Evolutionary conservation across 1,140 invertebrate genomes (phyloP), one percentile per base, ranked within the genome.

Genomic region (Propsilocerus akamusi): DNA sequence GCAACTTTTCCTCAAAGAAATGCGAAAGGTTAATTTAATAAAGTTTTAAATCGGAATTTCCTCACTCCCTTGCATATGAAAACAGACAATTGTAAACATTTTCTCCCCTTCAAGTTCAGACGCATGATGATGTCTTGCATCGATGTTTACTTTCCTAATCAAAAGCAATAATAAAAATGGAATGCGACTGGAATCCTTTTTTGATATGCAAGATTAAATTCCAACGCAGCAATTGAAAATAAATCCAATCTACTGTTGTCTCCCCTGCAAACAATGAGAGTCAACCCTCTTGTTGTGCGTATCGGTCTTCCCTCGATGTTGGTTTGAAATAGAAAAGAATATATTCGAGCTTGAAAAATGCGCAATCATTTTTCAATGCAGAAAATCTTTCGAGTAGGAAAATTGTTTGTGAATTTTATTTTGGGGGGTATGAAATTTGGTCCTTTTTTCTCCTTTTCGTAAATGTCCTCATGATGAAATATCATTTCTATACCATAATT

Each of bases 141-240:
- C 17, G 14, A 41, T 41, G 34, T 41, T 41, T 41, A 41, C 22
- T 41, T 20, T n/a, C 22, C 34, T 41, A 41, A 41, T 41, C 34
- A 41, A 41, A 41, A 20, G 14, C 22, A 41, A 41, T 41, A 41
- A 41, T 41, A 20, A 17, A 41, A 20, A 20, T 41, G 34, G 34
- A 41, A 41, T 41, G 2, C 14, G 34, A 20, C 8, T 41, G 34
- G 14, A 41, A 37, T 17, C n/a, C 3, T n/a, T n/a, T n/a, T n/a
- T n/a, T n/a, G n/a, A n/a, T n/a, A 41, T 8, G n/a, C 34, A 41
- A 17, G 34, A 41, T 41, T 41, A 41, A 41, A 41, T 41, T 41
- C 34, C 14, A 17, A 5, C 17, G 5, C 14, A 37, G 22, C n/a
- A 37, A 3, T 3, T 6, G 20, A 37, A 34, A 34, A 41, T 17